Evolutionary conservation across 2,113 vertebrate species (phyloP), one percentile per base, ranked within the genome.

Genomic region (Lamprologus lemairii): DNA sequence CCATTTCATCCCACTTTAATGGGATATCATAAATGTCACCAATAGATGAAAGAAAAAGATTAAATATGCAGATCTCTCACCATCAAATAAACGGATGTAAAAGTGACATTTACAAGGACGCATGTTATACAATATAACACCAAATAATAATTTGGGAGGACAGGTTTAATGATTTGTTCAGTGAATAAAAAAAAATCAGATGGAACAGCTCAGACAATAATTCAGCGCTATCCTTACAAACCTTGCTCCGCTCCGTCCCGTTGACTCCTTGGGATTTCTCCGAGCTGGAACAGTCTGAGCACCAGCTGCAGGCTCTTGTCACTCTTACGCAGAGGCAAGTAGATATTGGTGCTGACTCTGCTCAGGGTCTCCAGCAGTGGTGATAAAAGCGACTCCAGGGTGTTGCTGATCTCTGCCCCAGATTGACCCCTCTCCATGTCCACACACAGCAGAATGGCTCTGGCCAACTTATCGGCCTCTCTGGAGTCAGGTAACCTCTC

Each of bases 221-320:
- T 54, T 88, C 71, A 51, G n/a, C 10, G 10, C 35, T 23, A 42
- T 82, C 10, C 7, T 78, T 13, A 92, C 95, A 60, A 57, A 96
- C 96, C 94, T 79, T n/a, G 49, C 17, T 83, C 55, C 16, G 31
- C 71, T 49, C 71, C 54, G 3, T 19, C 19, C 6, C 10, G 57
- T 65, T 45, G 78, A 89, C 80, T 23, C 37, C 31, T 53, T 37
- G 83, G 58, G 21, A n/a, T 40, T 51, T 14, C 40, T 53, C 86
- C 84, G 3, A 96, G 96, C 94, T 97, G 97, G 88, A 98, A 81
- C 89, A 99, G 93, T 84, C 93, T 95, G 88, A 98, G 91, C 90
- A 98, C 84, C 57, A 99, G 92, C 96, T 99, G 98, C 85, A 99
- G 96, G 95, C 97, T 97, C 96, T 97, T 97, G 95, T 99, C 98